Base-by-base conservation (phyloP, 2,888 invertebrate genomes). In the Blastobasis adustella region DNA sequence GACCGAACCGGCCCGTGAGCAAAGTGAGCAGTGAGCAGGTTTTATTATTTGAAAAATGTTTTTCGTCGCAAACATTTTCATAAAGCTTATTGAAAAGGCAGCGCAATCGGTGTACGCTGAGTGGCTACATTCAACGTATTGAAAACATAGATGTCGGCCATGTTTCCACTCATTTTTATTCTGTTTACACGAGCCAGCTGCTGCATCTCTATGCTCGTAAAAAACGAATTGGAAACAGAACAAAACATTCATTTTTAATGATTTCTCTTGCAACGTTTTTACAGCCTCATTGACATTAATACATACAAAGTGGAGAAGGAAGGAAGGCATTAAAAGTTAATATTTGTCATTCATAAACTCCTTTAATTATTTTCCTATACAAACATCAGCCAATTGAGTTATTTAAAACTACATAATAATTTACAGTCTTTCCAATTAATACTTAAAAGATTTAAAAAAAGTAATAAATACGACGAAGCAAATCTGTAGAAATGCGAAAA, bases 361-460 rank as follows among this genome's bases (percentile, higher is more conserved):
- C 71, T 83, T 86, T 86, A 84, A 82, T 86, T 80, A 82, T 76
- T 73, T 79, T 73, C 71, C 84, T 86, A 86, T 86, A 85, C 83
- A 85, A 85, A 86, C 82, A 82, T 83, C 82, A 82, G 83, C 81
- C 80, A 76, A 79, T 83, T 69, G 70, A 73, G 79, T 80, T 71
- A 45, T 45, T 51, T 54, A 49, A 46, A 79, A 75, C 84, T 85
- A 86, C 83, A 82, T 79, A 84, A 81, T 83, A 85, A 82, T 82
- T 81, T 87, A 88, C 87, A 88, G 87, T 88, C 87, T 88, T 88
- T 82, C 82, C 75, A 79, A 86, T 78, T 83, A 87, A 87, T 86
- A 88, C 83, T 84, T 81, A 76, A 75, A 82, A 79, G 76, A 73
- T 71, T 77, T 73, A 76, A 75, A 81, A 81, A 81, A 80, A 79